phyloP scores from a whole-genome alignment of 2,797 vertebrate species.

The Megaceryle alcyon region DNA sequence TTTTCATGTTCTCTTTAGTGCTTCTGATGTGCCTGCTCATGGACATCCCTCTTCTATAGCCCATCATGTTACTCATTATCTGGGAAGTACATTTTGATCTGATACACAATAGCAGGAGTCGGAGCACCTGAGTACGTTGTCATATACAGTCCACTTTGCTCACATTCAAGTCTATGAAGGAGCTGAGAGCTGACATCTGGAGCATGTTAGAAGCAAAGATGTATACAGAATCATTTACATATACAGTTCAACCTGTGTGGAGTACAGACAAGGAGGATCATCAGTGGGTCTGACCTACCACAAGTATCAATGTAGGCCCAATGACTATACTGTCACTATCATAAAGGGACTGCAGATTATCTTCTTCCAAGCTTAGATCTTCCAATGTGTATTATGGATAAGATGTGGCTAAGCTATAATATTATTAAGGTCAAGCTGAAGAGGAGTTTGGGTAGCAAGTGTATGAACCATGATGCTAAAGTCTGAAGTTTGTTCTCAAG shows the following conservation, averaged over 20 bases:
- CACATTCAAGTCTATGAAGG: not conserved
- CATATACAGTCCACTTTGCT: rapidly evolving
- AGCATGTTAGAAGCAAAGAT: not conserved
- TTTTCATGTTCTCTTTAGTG: not conserved
- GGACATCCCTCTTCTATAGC: not conserved
- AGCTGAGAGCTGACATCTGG: not conserved
- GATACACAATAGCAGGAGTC: not conserved
- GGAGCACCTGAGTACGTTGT: not conserved
- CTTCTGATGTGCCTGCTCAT: not conserved
- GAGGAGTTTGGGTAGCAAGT: not conserved
- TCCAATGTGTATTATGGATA: rapidly evolving
- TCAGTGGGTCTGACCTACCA: not conserved
- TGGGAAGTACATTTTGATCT: not conserved
- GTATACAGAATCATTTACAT: not conserved
- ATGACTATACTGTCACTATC: not conserved
- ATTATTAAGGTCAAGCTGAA: not conserved
- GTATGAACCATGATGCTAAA: not conserved
- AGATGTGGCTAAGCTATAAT: not conserved
- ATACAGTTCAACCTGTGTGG: not conserved
- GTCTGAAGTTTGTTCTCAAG: not conserved
- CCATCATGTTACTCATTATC: not conserved
- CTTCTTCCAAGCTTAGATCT: not conserved
- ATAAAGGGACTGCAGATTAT: not conserved
- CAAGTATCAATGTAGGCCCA: not conserved
- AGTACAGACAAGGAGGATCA: not conserved